Percentiles rank a stretch among this genome's conserved stretches.
phyloP scores from a whole-genome alignment of 2,888 invertebrate genomes.

The Elmis aenea region DNA sequence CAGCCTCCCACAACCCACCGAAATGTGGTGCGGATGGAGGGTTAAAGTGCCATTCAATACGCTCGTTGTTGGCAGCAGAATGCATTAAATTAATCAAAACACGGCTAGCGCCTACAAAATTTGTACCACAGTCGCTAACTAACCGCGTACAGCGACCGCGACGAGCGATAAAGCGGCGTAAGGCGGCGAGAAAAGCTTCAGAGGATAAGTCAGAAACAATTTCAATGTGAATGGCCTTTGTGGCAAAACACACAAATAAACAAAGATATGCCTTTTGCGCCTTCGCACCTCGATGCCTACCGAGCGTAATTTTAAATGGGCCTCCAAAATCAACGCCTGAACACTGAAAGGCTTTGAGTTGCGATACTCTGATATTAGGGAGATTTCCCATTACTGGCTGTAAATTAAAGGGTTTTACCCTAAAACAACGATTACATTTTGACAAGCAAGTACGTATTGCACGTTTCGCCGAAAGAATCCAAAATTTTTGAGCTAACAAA shows the following conservation, averaged over 20 bases:
- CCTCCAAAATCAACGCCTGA: conserved; percentile 21
- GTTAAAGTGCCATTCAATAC: conserved; percentile 17
- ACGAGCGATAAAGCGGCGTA: conserved; percentile 24
- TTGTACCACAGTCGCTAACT: conserved; percentile 1
- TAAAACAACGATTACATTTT: conserved; percentile 9
- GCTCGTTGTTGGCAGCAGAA: neutral
- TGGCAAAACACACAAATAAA: conserved; percentile 27
- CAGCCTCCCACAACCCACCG: conserved; percentile 18
- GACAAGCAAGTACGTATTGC: conserved; percentile 1
- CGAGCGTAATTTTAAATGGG: conserved; percentile 12
- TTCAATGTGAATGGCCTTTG: conserved; percentile 31
- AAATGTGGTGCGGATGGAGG: conserved; percentile 14
- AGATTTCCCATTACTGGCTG: conserved; percentile 18
- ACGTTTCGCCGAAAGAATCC: conserved; percentile 19
- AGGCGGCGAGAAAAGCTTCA: conserved; percentile 28
- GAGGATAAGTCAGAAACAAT: conserved; percentile 24
- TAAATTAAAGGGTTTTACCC: conserved; percentile 4
- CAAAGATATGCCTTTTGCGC: too few species aligned
- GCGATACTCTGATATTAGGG: conserved; percentile 10
- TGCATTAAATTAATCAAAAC: too few species aligned
- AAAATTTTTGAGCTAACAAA: conserved; percentile 21
- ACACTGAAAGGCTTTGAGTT: conserved; percentile 18
- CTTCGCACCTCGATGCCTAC: conserved; percentile 16
- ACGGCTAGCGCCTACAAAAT: conserved; percentile 1
- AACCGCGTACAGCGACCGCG: conserved; percentile 11